phyloP scores from a whole-genome alignment of 2,797 vertebrate genomes.

The Cottoperca gobio region DNA sequence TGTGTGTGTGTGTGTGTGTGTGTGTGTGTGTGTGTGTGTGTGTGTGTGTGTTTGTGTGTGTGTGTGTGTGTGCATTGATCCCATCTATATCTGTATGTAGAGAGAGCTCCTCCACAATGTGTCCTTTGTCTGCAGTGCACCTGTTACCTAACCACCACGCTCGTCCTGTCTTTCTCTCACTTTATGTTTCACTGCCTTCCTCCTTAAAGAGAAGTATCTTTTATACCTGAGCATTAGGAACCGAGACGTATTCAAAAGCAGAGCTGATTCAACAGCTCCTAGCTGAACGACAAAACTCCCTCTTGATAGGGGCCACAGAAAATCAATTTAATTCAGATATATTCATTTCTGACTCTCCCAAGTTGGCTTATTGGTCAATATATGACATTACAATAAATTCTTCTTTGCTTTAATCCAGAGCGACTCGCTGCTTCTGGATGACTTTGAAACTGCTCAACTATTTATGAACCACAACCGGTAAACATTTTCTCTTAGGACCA shows the following conservation, averaged over 20 bases:
- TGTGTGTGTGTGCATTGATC: conserved; percentile 32
- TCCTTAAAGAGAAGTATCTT: conserved; percentile 32
- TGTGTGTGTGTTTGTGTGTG: conserved; percentile 28
- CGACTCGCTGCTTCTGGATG: conserved; percentile 81
- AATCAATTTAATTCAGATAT: conserved; percentile 8
- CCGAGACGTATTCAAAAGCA: neutral
- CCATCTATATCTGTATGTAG: conserved; percentile 33
- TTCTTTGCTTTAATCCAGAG: conserved; percentile 80
- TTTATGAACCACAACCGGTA: conserved; percentile 83
- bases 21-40: conserved; percentile 27
- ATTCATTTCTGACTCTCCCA: conserved; percentile 1
- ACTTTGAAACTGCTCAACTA: conserved; percentile 83
- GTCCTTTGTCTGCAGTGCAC: conserved; percentile 36
- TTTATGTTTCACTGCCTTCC: conserved; percentile 22
- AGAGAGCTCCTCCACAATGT: conserved; percentile 21
- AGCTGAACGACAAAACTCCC: neutral
- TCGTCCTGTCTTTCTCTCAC: conserved; percentile 9
- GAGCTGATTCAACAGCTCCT: neutral
- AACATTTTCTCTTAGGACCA: conserved; percentile 77
- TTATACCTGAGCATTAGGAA: neutral
- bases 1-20: conserved; percentile 28
- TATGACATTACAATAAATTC: conserved; percentile 29
- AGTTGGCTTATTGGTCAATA: conserved; percentile 15
- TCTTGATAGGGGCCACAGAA: neutral
- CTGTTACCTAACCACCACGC: conserved; percentile 49